Base-by-base conservation (phyloP, 1,140 invertebrate genomes). In the Mesaphorura yosii region DNA sequence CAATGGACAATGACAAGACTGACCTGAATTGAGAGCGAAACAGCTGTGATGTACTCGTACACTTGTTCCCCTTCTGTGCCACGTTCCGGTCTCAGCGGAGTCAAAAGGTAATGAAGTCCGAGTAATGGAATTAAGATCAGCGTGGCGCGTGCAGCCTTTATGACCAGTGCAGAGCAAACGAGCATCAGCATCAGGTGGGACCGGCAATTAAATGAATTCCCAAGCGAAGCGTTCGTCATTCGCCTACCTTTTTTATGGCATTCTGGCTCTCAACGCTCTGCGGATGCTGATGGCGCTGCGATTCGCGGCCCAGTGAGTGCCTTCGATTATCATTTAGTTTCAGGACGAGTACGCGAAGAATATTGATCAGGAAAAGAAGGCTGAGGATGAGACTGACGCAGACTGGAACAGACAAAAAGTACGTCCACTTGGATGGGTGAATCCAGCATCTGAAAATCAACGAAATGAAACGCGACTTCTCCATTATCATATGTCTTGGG, bases 331-430 rank as follows among this genome's bases (percentile, higher is more conserved):
- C 81, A 64, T 83, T 76, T 47, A 94, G 70, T 69, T 95, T 95
- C 6, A 83, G 82, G 28, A 91, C 77, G n/a, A 95, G 75, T 3
- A 95, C 87, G 48, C 89, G 76, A 42, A 95, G 83, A 63, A 96
- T 95, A 72, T 94, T 95, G 69, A 86, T 83, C 29, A 96, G 77
- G 69, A 96, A 95, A 48, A 86, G 72, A 20, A 93, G 72, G 71
- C 94, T 95, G 26, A 91, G 73, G 62, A 86, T 72, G 63, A 90
- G 78, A 7, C 86, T 86, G 26, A 79, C 72, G 61, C 79, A 80
- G 15, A 88, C 87, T 0, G 86, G 81, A n/a, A 83, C 80, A 10
- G 81, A 75, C 26, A 90, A 72, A 57, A 88, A 82, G 57, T 76
- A 79, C 17, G 76, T 78, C 64, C 80, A 86, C 44, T 75, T 72